Conservation (phyloP, 2,797 vertebrate genomes). For the Catharus ustulatus region DNA sequence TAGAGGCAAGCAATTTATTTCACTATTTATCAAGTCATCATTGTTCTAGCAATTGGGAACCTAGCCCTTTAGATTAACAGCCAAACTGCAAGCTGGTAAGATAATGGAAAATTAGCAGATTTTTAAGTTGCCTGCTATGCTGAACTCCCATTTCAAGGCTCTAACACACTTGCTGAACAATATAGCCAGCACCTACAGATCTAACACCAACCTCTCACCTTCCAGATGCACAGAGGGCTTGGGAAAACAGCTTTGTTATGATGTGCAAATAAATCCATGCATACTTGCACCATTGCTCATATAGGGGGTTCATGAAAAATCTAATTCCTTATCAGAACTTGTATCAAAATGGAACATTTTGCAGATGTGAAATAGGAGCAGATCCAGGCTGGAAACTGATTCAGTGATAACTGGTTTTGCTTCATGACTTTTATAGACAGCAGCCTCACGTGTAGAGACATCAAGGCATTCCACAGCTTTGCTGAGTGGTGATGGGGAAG, state of each 20-base stretch:
- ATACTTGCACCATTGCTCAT: not conserved
- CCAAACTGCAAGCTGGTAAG: not conserved
- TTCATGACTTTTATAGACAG: conserved; percentile 55
- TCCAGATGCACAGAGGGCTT: not conserved
- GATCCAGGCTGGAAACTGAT: conserved; percentile 57
- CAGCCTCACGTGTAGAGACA: conserved; percentile 50
- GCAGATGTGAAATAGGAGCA: conserved; percentile 26
- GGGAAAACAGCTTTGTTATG: not conserved
- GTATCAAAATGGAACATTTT: conserved; percentile 64
- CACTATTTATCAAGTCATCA: not conserved
- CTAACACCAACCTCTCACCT: not conserved
- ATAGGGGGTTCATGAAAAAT: not conserved
- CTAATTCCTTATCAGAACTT: conserved; percentile 23
- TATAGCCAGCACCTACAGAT: not conserved
- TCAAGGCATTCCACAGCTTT: conserved; percentile 49
- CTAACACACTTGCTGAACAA: not conserved
- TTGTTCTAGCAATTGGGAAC: not conserved
- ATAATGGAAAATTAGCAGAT: not conserved
- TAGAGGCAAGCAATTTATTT: not conserved
- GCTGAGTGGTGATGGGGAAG: conserved; percentile 34
- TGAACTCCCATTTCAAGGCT: not conserved
- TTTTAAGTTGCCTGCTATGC: not conserved
- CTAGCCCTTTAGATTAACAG: not conserved
- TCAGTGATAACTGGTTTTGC: conserved; percentile 21
- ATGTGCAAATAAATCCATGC: not conserved